Evolutionary conservation across 2,888 invertebrate species (phyloP).

Genomic region (Stenichneumon culpator): DNA sequence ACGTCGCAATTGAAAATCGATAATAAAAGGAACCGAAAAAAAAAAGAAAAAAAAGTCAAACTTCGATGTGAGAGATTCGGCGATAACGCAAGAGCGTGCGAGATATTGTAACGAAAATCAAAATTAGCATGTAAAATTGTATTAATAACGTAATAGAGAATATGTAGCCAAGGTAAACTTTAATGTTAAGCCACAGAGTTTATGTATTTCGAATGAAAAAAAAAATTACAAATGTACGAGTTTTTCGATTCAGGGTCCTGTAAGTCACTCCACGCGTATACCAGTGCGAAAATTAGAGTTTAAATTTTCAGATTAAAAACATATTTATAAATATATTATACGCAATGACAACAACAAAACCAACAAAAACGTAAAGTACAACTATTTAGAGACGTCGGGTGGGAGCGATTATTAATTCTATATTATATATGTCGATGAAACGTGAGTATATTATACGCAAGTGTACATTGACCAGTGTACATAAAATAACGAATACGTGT

Average conservation of each 20-base stretch:
- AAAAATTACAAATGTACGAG: slow-evolving; percentile 48
- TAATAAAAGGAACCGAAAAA: slow-evolving; percentile 22
- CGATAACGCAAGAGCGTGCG: slow-evolving; percentile 22
- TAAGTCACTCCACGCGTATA: slow-evolving; percentile 59
- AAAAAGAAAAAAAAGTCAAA: slow-evolving; percentile 6
- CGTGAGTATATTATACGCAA: slow-evolving; percentile 53
- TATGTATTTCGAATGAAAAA: slow-evolving; percentile 68
- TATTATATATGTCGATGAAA: slow-evolving; percentile 49
- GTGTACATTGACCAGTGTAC: slow-evolving; percentile 64
- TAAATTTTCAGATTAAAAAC: slow-evolving; percentile 56
- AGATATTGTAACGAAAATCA: slow-evolving; percentile 70
- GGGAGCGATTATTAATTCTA: slow-evolving; percentile 46
- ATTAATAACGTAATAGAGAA: slow-evolving; percentile 60
- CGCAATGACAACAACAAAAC: slow-evolving; percentile 43
- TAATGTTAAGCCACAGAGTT: slow-evolving; percentile 66
- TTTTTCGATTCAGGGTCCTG: slow-evolving; percentile 68
- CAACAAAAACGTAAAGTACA: slow-evolving; percentile 61
- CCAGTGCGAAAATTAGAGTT: slow-evolving; percentile 49
- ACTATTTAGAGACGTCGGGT: slow-evolving; percentile 49
- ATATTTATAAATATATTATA: slow-evolving; percentile 53
- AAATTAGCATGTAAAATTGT: slow-evolving; percentile 70
- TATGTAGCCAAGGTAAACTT: slow-evolving; percentile 55
- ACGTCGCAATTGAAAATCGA: slow-evolving; percentile 46
- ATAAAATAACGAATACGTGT: slow-evolving; percentile 49
- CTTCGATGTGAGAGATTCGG: slow-evolving; percentile 7